Evolutionary conservation across 2,888 invertebrate genomes (phyloP).

Genomic region (Chirona hameri): DNA sequence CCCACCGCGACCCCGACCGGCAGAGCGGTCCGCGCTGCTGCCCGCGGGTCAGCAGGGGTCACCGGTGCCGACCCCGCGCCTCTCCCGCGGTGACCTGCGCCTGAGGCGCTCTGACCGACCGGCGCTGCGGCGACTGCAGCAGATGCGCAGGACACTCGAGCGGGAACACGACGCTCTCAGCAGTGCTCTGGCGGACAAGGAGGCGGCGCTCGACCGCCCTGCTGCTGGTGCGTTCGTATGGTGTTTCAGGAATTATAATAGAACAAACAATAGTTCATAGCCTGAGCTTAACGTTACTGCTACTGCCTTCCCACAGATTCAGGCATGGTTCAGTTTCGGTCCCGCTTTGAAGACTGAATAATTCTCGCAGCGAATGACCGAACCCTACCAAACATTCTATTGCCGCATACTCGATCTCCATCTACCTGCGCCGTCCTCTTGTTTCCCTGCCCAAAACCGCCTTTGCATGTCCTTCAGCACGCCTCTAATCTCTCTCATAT

Average conservation of each 20-base stretch:
- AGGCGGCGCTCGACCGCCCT: not conserved
- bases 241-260: not conserved
- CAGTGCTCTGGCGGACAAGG: not conserved
- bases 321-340: too few species aligned
- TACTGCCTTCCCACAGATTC: too few species aligned
- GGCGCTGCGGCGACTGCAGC: not conserved
- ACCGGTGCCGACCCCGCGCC: not conserved
- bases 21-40: not conserved
- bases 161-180: not conserved
- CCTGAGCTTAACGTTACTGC: too few species aligned
- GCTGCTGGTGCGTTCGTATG: not conserved
- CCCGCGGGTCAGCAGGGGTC: not conserved
- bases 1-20: not conserved
- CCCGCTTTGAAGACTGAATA: too few species aligned
- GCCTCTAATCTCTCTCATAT: too few species aligned
- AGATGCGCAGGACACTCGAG: not conserved
- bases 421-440: too few species aligned
- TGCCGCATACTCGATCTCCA: too few species aligned
- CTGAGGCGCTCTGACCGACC: not conserved
- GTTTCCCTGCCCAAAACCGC: too few species aligned
- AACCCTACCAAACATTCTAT: too few species aligned
- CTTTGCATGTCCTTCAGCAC: too few species aligned
- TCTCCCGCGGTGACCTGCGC: not conserved
- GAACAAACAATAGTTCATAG: too few species aligned
- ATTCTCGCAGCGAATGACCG: too few species aligned